Evolutionary conservation across 2,888 invertebrate genomes (phyloP), one percentile per base, ranked within the genome.

Genomic region (Argynnis bischoffii): DNA sequence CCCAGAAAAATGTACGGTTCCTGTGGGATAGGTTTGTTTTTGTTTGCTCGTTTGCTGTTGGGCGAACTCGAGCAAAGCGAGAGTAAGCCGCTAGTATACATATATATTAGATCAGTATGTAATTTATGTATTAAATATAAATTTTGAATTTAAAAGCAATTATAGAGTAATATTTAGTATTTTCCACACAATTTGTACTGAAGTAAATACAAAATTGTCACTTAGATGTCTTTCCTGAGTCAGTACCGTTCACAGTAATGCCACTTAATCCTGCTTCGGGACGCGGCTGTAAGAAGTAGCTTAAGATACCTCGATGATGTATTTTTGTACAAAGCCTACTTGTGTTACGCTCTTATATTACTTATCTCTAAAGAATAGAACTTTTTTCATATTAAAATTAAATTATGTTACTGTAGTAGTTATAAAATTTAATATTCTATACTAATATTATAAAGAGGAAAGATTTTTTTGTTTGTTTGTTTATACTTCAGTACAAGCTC

Each of bases 231-330:
- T 41, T 46, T 16, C 16, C 26, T 14, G 46, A 48, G 26, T 48
- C 47, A 6, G 53, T 26, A n/a, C 57, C 21, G 63, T 18, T 63
- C 59, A 14, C 15, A 41, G 53, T 65, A 65, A 65, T 65, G 13
- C 65, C 31, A 65, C 46, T 65, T 65, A 65, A 65, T 65, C 65
- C 65, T 21, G 65, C 54, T 51, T 53, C 65, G 68, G 63, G 59
- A 66, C 67, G 67, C 15, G 63, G 63, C 63, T 60, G 51, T 51
- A 51, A 59, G 66, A 66, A 68, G 60, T 68, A 63, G 47, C 66
- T 66, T 66, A 68, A 71, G 56, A 54, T 59, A 35, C 54, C 65
- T 48, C 63, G 68, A 64, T 70, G 64, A 67, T 67, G 64, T 61
- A 67, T 67, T 61, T 64, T 54, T 51, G 51, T 56, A 61, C 47